A percentile compares a stretch with the other conserved stretches of the same genome.
Conservation (phyloP, 2,113 vertebrate genomes). For the Danionella cerebrum region DNA sequence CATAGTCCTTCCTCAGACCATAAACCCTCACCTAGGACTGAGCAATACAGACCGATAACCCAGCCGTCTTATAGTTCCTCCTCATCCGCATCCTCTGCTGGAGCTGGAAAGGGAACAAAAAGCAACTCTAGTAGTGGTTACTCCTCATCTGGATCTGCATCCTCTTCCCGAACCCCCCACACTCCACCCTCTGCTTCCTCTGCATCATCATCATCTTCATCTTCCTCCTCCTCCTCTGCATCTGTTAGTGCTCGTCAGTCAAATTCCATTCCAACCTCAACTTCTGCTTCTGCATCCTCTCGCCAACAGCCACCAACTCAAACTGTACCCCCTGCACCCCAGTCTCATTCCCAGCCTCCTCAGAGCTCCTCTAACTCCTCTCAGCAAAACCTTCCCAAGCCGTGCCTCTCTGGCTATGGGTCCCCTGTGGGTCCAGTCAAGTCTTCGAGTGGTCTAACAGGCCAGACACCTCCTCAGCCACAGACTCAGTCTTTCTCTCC, state of each 20-base stretch:
- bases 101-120: constrained; percentile 65
- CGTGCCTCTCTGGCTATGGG: constrained; percentile 68
- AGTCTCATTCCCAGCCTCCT: constrained; percentile 34
- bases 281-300: constrained; percentile 69
- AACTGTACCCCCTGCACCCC: constrained; percentile 42
- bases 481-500: constrained; percentile 74
- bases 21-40: constrained; percentile 61
- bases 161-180: constrained; percentile 68
- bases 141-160: constrained; percentile 68
- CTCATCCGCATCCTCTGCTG: constrained; percentile 58
- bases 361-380: constrained; percentile 60
- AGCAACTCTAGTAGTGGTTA: constrained; percentile 72
- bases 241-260: constrained; percentile 52
- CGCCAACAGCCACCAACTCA: constrained; percentile 46
- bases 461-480: constrained; percentile 73
- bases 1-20: constrained; percentile 74
- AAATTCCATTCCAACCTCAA: constrained; percentile 52
- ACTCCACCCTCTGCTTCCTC: constrained; percentile 72
- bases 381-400: constrained; percentile 64
- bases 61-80: constrained; percentile 74
- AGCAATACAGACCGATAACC: constrained; percentile 84
- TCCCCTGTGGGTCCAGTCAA: constrained; percentile 72
- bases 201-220: constrained; percentile 67
- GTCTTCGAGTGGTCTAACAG: constrained; percentile 73
- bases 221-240: constrained; percentile 65